A percentile compares a stretch with the other conserved stretches of the same genome.
phyloP scores from a whole-genome alignment of 2,797 vertebrate species.

The Phalanger gymnotis region DNA sequence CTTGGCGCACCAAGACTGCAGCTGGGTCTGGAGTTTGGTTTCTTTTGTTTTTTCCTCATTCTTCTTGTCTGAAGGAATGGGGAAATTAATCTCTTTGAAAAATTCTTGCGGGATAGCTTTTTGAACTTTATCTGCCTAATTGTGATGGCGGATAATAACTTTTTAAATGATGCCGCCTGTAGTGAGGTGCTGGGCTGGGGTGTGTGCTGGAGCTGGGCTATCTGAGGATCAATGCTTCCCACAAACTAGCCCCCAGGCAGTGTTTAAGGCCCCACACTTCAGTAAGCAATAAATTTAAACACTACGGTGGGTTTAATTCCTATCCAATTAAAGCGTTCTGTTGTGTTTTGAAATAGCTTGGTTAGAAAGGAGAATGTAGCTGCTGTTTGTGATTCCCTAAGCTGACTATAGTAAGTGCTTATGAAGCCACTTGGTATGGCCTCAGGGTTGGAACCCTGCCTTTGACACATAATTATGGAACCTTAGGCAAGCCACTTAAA shows the following conservation, averaged over 20 bases:
- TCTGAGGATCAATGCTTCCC: accelerated
- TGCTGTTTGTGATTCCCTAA: background rate
- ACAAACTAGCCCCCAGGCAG: background rate
- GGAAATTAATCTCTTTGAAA: background rate
- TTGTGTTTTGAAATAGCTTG: background rate
- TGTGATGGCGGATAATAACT: background rate
- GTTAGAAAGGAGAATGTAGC: background rate
- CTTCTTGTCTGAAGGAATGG: background rate
- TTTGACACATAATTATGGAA: background rate
- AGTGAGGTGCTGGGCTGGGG: accelerated
- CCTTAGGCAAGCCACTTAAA: background rate
- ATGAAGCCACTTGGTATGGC: background rate
- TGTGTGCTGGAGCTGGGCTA: background rate
- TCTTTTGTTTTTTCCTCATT: background rate
- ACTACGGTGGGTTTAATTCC: background rate
- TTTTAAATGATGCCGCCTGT: background rate
- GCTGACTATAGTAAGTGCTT: background rate
- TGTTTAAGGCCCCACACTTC: background rate
- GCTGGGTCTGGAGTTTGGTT: background rate
- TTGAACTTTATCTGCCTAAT: background rate
- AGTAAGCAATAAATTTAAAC: accelerated
- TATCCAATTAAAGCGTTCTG: background rate
- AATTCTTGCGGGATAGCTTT: background rate
- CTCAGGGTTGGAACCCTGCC: background rate
- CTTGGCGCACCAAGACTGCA: too few species aligned